phyloP scores from a whole-genome alignment of 2,797 vertebrate genomes.

The Emydoidea blandingii region DNA sequence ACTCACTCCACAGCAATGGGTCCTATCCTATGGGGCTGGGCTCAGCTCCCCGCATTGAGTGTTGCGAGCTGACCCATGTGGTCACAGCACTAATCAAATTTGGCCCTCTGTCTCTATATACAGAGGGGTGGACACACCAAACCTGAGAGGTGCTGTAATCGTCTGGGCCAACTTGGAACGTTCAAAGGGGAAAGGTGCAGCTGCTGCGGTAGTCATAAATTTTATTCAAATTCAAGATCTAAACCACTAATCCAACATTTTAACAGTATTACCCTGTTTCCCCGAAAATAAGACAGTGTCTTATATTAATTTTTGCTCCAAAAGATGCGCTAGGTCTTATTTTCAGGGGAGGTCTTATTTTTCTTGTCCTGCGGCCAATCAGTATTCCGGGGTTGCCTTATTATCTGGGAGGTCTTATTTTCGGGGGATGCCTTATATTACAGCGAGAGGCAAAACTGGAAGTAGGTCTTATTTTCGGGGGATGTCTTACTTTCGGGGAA shows the following conservation, averaged over 20 bases:
- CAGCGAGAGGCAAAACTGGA: no score
- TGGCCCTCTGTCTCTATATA: neutral
- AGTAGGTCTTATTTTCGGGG: no score
- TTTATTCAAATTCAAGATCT: neutral
- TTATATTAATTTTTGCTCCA: no score
- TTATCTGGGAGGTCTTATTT: no score
- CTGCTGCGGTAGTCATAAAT: neutral
- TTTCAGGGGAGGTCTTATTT: no score
- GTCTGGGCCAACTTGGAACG: neutral
- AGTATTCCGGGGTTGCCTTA: no score
- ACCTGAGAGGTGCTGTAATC: neutral
- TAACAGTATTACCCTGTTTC: neutral
- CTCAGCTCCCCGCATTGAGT: neutral
- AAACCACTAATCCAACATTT: neutral
- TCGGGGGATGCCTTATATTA: no score
- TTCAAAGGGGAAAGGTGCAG: neutral
- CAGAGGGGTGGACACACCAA: neutral
- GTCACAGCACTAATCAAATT: neutral
- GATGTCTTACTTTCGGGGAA: no score
- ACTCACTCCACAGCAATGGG: neutral
- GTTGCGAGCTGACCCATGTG: neutral
- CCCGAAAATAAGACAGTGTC: no score
- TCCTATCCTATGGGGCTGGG: neutral
- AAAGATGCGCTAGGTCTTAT: no score
- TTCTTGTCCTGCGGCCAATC: no score